Evolutionary conservation across 2,888 invertebrate species (phyloP).

Genomic region (Mechanitis mazaeus): DNA sequence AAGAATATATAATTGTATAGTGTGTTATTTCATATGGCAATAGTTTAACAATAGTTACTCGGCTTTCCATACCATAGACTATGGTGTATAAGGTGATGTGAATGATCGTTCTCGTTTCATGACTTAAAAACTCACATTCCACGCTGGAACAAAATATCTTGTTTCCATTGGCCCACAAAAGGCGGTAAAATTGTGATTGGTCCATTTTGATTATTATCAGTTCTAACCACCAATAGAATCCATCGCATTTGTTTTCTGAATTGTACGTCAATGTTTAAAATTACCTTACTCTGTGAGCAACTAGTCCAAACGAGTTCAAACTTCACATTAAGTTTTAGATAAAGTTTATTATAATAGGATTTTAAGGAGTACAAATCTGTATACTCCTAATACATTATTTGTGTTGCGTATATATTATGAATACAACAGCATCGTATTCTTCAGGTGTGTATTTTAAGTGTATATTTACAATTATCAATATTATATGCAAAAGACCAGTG

Average conservation of each 20-base stretch:
- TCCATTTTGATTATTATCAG: neutral
- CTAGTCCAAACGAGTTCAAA: conserved; percentile 28
- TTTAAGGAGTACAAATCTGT: conserved; percentile 4
- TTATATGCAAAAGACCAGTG: neutral
- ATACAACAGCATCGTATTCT: conserved; percentile 38
- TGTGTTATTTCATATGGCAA: no score
- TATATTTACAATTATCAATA: conserved; percentile 14
- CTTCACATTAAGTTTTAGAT: neutral
- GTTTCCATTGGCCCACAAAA: neutral
- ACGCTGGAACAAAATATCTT: neutral
- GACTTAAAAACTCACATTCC: neutral
- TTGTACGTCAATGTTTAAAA: neutral
- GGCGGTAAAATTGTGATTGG: neutral
- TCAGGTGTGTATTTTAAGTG: conserved; percentile 37
- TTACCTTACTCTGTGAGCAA: neutral
- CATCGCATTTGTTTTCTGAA: neutral
- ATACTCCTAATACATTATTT: conserved; percentile 14
- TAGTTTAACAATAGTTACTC: no score
- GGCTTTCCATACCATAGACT: no score
- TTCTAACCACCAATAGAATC: neutral
- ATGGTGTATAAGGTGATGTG: no score
- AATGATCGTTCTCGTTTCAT: neutral
- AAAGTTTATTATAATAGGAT: conserved; percentile 1
- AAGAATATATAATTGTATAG: no score
- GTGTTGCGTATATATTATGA: conserved; percentile 31